A percentile compares a stretch with the other conserved stretches of the same genome.
These are phyloP conservation scores for Rhabdomys pumilio DNA, from an alignment of 2,797 vertebrate species.

Conservation along the genomic window DNA sequence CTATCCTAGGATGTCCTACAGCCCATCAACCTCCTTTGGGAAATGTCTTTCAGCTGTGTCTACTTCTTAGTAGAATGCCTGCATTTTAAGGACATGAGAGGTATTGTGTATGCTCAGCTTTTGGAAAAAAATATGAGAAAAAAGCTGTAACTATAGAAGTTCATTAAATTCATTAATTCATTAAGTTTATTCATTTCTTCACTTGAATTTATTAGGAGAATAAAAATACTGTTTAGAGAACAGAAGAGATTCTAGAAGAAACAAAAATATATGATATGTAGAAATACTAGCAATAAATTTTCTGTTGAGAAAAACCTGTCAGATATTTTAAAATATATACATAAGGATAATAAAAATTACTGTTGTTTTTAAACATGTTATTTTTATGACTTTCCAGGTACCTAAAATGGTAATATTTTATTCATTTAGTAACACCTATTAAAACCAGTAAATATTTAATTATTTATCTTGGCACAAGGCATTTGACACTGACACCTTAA, in stretches of 20 bases:
- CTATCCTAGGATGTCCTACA: not conserved
- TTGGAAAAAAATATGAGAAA: slow-evolving; percentile 50
- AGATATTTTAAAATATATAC: slow-evolving; percentile 19
- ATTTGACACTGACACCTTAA: not conserved
- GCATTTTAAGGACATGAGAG: slow-evolving; percentile 10
- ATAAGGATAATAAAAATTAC: not conserved
- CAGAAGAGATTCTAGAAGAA: not conserved
- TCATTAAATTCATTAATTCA: not conserved
- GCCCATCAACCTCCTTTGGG: accelerated
- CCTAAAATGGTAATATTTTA: slow-evolving; percentile 14
- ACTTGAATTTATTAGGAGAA: not conserved
- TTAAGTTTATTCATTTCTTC: not conserved
- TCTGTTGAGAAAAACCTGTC: slow-evolving; percentile 14
- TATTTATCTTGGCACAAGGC: not conserved
- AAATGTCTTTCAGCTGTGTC: not conserved
- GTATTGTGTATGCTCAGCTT: not conserved
- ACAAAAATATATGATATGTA: not conserved
- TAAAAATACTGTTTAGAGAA: slow-evolving; percentile 24
- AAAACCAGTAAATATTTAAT: slow-evolving; percentile 37
- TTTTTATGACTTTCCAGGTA: slow-evolving; percentile 4
- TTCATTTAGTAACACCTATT: slow-evolving; percentile 40
- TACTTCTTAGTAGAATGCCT: not conserved
- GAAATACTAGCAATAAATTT: slow-evolving; percentile 15
- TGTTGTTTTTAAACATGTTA: not conserved
- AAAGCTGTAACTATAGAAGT: not conserved